A percentile compares a stretch with the other conserved stretches of the same genome.
phyloP scores from a whole-genome alignment of 2,797 vertebrate species.

The Hozukius guyotensis region DNA sequence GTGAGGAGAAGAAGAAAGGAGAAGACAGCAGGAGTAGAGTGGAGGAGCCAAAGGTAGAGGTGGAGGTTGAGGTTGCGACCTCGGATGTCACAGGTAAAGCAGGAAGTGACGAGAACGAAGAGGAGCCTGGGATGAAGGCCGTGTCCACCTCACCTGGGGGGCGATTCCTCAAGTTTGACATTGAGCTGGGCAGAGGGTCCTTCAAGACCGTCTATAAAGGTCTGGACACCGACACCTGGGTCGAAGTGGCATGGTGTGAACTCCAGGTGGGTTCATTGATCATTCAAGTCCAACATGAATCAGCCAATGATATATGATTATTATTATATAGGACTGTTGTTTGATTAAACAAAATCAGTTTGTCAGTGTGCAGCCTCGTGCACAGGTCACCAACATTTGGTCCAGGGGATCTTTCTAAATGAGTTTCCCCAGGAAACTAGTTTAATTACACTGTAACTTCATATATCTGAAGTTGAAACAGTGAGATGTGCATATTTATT shows the following conservation, averaged over 20 bases:
- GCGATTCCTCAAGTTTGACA: conserved; percentile 98
- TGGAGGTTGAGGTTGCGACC: conserved; percentile 51
- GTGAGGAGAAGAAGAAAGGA: conserved; percentile 43
- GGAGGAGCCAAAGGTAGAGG: conserved; percentile 59
- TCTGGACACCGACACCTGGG: conserved; percentile 97
- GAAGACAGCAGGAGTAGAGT: conserved; percentile 64
- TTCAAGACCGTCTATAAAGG: conserved; percentile 99
- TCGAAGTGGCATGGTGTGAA: conserved; percentile 98
- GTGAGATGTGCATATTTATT: neutral
- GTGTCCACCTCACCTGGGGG: conserved; percentile 96
- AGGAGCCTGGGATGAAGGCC: conserved; percentile 96
- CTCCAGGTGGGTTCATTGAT: conserved; percentile 89
- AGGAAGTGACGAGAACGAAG: conserved; percentile 90
- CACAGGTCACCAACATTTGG: neutral
- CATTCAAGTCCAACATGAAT: neutral
- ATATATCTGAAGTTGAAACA: neutral
- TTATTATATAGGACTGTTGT: too few relatives aligned
- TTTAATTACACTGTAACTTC: neutral
- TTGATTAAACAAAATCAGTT: neutral
- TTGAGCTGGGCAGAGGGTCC: conserved; percentile 96
- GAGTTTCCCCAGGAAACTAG: neutral
- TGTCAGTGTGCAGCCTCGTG: neutral
- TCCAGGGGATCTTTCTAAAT: too few relatives aligned
- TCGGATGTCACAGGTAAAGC: conserved; percentile 81
- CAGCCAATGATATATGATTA: neutral